phyloP scores from a whole-genome alignment of 2,113 vertebrate species.

The Arenaria interpres region DNA sequence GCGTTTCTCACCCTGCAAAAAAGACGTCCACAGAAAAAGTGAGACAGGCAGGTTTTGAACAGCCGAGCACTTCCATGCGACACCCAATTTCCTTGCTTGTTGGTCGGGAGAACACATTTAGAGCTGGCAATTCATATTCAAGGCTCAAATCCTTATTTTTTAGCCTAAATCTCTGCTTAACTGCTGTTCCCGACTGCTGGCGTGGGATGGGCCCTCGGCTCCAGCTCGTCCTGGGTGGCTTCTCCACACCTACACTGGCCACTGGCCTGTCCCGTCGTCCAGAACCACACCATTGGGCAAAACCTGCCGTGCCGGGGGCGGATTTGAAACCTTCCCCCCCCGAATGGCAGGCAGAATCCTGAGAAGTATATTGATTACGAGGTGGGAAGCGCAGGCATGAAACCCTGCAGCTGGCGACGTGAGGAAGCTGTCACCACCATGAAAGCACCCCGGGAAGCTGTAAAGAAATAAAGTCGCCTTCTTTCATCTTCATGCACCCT shows the following conservation, averaged over 20 bases:
- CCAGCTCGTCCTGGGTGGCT: neutral
- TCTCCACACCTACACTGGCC: accelerated
- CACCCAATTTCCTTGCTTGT: neutral
- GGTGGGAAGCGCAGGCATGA: neutral
- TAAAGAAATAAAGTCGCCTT: neutral
- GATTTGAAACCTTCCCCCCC: neutral
- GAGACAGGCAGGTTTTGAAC: neutral
- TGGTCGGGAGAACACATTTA: neutral
- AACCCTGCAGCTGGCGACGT: accelerated
- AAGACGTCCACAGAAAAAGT: neutral
- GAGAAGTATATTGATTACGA: neutral
- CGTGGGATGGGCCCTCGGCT: neutral
- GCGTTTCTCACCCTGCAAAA: neutral
- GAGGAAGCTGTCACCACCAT: neutral
- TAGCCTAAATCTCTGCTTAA: neutral
- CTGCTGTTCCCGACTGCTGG: neutral
- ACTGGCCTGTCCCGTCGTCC: accelerated
- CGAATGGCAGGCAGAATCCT: neutral
- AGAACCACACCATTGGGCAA: accelerated
- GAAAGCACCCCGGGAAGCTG: neutral
- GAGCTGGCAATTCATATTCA: neutral
- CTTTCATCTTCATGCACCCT: neutral
- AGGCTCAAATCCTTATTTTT: neutral
- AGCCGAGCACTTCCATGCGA: neutral
- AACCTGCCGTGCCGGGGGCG: accelerated